Evolutionary conservation across 92 coral and sea anemone species (phyloP).

Genomic region (Palythoa caribaeorum): DNA sequence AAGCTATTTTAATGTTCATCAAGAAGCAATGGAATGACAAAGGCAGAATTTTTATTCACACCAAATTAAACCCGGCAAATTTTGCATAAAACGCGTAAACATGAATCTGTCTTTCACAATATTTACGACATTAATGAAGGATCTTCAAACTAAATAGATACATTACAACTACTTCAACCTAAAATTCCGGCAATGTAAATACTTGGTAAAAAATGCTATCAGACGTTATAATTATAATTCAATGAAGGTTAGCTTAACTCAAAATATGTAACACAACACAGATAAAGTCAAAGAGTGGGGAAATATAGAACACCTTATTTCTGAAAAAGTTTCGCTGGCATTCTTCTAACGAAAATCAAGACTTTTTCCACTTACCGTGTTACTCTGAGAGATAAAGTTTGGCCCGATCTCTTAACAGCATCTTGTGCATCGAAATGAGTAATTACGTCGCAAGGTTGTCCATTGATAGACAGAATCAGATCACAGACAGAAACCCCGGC

Average conservation of each 20-base stretch:
- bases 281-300: neutral
- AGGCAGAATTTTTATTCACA: too few relatives aligned
- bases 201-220: constrained; percentile 15
- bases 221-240: neutral
- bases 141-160: neutral
- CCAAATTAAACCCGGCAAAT: neutral
- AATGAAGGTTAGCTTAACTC: neutral
- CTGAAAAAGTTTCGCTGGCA: neutral
- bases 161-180: neutral
- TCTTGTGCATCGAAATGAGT: constrained; percentile 97
- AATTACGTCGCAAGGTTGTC: constrained; percentile 72
- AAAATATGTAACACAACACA: constrained; percentile 14
- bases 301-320: neutral
- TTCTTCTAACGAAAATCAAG: neutral
- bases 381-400: constrained; percentile 71
- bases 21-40: constrained; percentile 11
- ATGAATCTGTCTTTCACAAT: neutral
- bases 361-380: constrained; percentile 67
- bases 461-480: constrained; percentile 75
- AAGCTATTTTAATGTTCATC: neutral
- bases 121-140: neutral
- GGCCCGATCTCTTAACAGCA: constrained; percentile 82
- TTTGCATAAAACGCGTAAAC: neutral
- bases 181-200: neutral
- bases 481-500: constrained; percentile 79